A percentile compares a stretch with the other conserved stretches of the same genome.
Evolutionary conservation across 2,113 vertebrate species (phyloP).

Genomic region (Megaleporinus macrocephalus): DNA sequence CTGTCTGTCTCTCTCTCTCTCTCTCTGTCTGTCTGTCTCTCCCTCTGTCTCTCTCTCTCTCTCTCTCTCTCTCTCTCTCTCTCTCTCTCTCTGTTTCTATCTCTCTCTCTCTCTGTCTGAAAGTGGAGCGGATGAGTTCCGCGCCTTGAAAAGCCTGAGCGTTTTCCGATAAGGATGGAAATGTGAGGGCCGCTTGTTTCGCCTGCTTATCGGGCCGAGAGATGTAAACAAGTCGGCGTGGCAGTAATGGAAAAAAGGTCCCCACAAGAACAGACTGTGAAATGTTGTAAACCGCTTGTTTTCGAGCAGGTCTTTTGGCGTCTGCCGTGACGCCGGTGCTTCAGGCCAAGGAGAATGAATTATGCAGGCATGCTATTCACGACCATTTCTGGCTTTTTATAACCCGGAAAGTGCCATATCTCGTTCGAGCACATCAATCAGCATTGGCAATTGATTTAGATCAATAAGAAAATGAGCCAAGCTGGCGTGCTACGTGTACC

Average conservation of each 20-base stretch:
- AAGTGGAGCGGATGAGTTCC: conserved; percentile 17
- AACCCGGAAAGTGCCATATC: background rate
- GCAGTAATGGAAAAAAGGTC: conserved; percentile 40
- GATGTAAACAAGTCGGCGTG: conserved; percentile 47
- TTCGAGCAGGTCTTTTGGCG: background rate
- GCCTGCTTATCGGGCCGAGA: conserved; percentile 22
- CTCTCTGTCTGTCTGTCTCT: too few relatives aligned
- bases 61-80: conserved; percentile 1
- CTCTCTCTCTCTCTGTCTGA: background rate
- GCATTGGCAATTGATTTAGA: conserved; percentile 16
- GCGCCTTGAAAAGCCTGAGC: conserved; percentile 3
- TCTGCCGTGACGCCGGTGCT: background rate
- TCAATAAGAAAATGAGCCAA: conserved; percentile 11
- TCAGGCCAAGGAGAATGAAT: conserved; percentile 3
- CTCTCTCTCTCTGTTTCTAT: background rate
- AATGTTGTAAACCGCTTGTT: conserved; percentile 2
- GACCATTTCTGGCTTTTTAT: conserved; percentile 14
- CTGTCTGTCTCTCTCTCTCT: too few relatives aligned
- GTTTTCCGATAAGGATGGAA: conserved; percentile 20
- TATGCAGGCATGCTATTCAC: background rate
- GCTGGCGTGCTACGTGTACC: background rate
- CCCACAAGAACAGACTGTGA: conserved; percentile 19
- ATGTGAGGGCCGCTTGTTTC: conserved; percentile 30
- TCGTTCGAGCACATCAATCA: conserved; percentile 8
- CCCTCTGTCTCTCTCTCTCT: background rate